Evolutionary conservation across 2,797 vertebrate genomes (phyloP), one percentile per base, ranked within the genome.

Genomic region (Urophycis tenuis): DNA sequence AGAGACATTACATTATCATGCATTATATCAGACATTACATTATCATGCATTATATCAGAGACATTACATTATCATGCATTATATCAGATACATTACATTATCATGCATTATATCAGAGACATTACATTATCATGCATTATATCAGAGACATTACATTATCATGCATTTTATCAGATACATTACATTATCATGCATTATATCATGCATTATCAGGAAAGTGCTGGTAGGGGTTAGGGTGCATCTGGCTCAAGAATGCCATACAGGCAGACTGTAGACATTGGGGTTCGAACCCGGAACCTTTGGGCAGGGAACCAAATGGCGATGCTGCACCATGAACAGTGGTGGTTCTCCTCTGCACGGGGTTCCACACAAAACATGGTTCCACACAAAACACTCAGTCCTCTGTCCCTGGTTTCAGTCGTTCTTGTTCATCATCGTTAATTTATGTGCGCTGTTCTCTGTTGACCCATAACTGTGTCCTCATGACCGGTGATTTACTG

Each of bases 401-500:
- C 53, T 60, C 22, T 60, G 53, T 25, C 39, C 17, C 45, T 49
- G 45, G 19, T 25, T 22, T n/a, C 53, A n/a, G 10, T n/a, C 53
- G 15, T 49, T 25, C 60, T 67, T 29, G 60, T 67, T 67, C 60
- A 10, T 9, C 53, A 25, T 67, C 60, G 12, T 29, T 29, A 29
- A 11, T 29, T 4, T 14, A 0, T 29, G 29, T 29, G n/a, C 25
- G 25, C 69, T 19, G 14, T 71, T 31, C 31, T 31, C 69, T 71
- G 25, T 71, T 71, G 12, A 32, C 32, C 67, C 67, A 14, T 71
- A 7, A 33, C 17, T 17, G 69, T 33, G 30, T 71, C 69, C 29
- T 71, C 69, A 32, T 71, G 69, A 71, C 14, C 69, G 4, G 69
- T 71, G 69, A 71, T 31, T 71, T 33, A 71, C 69, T 7, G 69